These are phyloP conservation scores for Ceyx margarethae DNA, from an alignment of 2,113 vertebrate genomes.

Conservation along the genomic window DNA sequence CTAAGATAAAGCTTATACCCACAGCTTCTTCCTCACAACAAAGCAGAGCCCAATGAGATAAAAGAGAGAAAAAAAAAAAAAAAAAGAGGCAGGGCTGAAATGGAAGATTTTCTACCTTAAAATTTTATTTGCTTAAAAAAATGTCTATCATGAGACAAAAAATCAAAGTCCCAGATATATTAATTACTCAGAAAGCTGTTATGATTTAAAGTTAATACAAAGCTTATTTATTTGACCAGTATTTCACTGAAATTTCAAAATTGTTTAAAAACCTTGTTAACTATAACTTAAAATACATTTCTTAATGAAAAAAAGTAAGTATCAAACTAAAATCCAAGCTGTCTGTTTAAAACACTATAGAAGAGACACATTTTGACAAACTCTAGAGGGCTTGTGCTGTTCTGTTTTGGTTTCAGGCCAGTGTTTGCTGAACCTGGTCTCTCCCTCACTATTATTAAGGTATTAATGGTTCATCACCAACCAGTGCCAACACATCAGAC, in stretches of 20 bases:
- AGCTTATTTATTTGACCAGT: neutral
- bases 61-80: neutral
- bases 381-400: neutral
- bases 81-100: neutral
- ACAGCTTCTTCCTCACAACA: neutral
- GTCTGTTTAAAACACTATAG: neutral
- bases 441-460: neutral
- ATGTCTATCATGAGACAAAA: neutral
- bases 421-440: neutral
- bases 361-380: neutral
- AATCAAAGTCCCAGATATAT: neutral
- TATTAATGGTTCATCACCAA: slow-evolving; percentile 14
- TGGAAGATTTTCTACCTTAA: neutral
- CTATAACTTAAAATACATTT: neutral
- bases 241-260: fast-evolving
- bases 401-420: neutral
- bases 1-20: neutral
- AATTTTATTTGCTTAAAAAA: neutral
- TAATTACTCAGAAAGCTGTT: neutral
- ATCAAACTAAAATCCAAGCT: neutral
- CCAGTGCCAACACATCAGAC: neutral
- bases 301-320: neutral
- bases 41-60: neutral
- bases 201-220: neutral
- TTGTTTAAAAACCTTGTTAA: neutral